A percentile compares a stretch with the other conserved stretches of the same genome.
phyloP scores from a whole-genome alignment of 2,888 invertebrate species.

The Mythimna impura region DNA sequence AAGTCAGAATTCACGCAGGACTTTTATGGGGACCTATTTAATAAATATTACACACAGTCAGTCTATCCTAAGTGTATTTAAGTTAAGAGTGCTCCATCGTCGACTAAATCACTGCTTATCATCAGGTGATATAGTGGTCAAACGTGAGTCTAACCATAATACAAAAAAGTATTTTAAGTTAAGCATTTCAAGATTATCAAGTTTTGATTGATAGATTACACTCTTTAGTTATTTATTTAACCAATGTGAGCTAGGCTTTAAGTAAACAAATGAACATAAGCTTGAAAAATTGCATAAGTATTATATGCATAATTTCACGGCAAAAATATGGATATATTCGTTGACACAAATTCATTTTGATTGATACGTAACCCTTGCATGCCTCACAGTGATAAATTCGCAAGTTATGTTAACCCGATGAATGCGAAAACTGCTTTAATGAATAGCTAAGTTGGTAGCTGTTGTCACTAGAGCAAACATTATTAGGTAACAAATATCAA shows the following conservation, averaged over 20 bases:
- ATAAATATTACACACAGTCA: no score
- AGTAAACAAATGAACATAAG: background rate
- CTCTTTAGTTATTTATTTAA: background rate
- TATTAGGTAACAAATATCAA: constrained; percentile 57
- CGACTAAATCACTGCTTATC: no score
- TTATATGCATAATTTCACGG: constrained; percentile 13
- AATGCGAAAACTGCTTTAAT: constrained; percentile 33
- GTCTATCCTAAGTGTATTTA: no score
- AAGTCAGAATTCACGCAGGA: no score
- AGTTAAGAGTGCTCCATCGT: no score
- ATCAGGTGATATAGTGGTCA: no score
- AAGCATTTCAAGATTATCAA: background rate
- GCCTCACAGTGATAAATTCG: constrained; percentile 33
- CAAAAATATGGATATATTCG: constrained; percentile 36
- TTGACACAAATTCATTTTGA: constrained; percentile 50
- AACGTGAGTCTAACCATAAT: no score
- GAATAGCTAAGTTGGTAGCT: constrained; percentile 40
- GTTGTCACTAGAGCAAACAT: constrained; percentile 51
- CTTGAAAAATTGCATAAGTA: constrained; percentile 12
- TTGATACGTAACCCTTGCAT: constrained; percentile 51
- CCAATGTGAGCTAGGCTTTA: background rate
- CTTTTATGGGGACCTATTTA: no score
- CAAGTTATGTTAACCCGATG: constrained; percentile 30
- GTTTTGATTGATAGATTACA: background rate
- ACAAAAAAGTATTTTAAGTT: background rate